phyloP scores from a whole-genome alignment of 1,140 invertebrate genomes.

The Cherax quadricarinatus region DNA sequence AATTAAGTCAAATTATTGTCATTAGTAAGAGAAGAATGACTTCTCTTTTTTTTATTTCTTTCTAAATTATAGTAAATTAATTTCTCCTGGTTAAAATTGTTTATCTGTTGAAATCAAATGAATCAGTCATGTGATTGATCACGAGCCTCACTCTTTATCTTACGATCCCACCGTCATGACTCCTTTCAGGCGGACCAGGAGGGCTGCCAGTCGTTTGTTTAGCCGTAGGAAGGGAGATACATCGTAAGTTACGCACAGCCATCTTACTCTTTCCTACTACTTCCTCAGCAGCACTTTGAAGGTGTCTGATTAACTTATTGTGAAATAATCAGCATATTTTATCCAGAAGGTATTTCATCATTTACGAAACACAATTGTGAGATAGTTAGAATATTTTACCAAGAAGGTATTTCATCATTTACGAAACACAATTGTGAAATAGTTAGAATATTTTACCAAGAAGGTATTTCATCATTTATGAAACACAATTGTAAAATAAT shows the following conservation, averaged over 20 bases:
- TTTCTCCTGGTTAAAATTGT: neutral
- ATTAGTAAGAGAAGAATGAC: neutral
- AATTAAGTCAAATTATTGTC: neutral
- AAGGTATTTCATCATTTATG: too few relatives aligned
- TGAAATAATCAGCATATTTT: neutral
- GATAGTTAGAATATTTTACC: neutral
- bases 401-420: neutral
- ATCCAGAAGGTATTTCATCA: neutral
- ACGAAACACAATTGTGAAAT: neutral
- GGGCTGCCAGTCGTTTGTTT: conserved; percentile 60
- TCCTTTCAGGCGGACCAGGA: conserved; percentile 66
- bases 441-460: neutral
- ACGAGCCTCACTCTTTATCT: conserved; percentile 35
- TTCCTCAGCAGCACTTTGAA: neutral
- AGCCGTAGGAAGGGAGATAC: conserved; percentile 61
- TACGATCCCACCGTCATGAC: conserved; percentile 58
- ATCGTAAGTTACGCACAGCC: conserved; percentile 55
- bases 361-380: neutral
- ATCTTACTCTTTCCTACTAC: conserved; percentile 29
- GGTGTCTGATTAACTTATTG: neutral
- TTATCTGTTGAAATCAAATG: neutral
- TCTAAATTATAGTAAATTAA: neutral
- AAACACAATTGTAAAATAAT: neutral
- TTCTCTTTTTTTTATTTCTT: neutral
- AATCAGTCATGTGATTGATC: conserved; percentile 13